Percentiles rank a stretch among this genome's conserved stretches.
Conservation (phyloP, 37 sponge, comb jelly and placozoan species). For the Aphrocallistes beatrix region DNA sequence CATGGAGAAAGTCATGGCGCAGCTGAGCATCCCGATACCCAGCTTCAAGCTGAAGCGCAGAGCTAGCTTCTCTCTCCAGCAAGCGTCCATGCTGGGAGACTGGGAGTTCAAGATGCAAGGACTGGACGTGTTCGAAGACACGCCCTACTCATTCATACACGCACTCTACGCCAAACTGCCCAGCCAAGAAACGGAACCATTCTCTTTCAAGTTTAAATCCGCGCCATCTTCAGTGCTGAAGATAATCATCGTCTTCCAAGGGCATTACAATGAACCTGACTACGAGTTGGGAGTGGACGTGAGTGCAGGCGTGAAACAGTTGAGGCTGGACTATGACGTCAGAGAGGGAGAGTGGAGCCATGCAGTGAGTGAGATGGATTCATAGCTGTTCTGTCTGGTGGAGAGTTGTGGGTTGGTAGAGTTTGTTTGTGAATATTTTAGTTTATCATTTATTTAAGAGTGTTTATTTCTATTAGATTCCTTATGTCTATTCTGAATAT, state of each 20-base stretch:
- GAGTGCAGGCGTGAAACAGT: neutral
- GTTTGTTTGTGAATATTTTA: too few relatives aligned
- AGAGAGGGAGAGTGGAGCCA: neutral
- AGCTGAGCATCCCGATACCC: neutral
- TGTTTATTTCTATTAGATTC: too few relatives aligned
- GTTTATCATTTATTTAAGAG: too few relatives aligned
- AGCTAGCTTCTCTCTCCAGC: neutral
- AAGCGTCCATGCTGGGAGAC: neutral
- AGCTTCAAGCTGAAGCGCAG: neutral
- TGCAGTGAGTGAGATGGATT: too few relatives aligned
- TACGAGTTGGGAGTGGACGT: neutral
- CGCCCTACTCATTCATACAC: neutral
- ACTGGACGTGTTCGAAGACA: neutral
- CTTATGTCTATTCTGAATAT: too few relatives aligned
- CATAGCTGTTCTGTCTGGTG: too few relatives aligned
- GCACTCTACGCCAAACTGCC: neutral
- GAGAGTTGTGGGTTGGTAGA: too few relatives aligned
- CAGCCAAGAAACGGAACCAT: neutral
- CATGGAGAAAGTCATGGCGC: too few relatives aligned
- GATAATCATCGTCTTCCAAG: neutral
- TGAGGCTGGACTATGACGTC: conserved; percentile 18
- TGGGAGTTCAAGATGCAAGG: neutral
- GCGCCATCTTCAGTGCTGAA: neutral
- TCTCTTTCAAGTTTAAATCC: neutral
- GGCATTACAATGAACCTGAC: conserved; percentile 11